These are phyloP conservation scores for Otolemur crassicaudatus DNA, from an alignment of 2,797 vertebrate genomes.

Conservation along the genomic window DNA sequence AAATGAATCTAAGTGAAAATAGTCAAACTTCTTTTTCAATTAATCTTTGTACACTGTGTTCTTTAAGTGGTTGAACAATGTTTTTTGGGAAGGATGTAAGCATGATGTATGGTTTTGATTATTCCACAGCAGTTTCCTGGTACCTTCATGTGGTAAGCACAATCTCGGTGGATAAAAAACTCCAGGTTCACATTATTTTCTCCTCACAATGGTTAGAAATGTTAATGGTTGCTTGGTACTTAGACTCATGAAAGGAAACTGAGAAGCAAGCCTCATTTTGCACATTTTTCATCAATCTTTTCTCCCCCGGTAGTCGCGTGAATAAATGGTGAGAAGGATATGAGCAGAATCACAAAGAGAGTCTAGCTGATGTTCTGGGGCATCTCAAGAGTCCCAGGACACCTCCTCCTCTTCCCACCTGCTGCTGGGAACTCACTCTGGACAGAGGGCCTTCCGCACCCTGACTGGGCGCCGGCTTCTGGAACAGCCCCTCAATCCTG, in stretches of 20 bases:
- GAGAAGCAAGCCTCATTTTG: neutral
- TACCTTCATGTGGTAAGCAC: neutral
- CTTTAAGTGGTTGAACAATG: neutral
- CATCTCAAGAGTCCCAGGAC: neutral
- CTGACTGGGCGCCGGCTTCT: neutral
- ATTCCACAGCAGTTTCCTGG: neutral
- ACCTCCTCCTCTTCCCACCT: fast-evolving
- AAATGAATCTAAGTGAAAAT: neutral
- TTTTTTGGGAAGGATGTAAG: neutral
- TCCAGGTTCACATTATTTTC: neutral
- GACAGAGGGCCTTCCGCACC: no score
- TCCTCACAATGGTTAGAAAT: neutral
- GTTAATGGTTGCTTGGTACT: neutral
- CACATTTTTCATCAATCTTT: neutral
- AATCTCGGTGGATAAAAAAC: neutral
- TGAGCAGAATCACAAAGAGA: neutral
- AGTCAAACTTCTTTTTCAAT: neutral
- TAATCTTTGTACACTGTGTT: neutral
- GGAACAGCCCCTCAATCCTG: neutral
- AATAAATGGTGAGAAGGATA: neutral
- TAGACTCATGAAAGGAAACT: neutral
- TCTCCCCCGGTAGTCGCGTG: neutral
- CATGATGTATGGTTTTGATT: neutral
- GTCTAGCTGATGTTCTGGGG: neutral
- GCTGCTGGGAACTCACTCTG: no score